Evolutionary conservation across 1,140 invertebrate genomes (phyloP).

Genomic region (Littorina saxatilis): DNA sequence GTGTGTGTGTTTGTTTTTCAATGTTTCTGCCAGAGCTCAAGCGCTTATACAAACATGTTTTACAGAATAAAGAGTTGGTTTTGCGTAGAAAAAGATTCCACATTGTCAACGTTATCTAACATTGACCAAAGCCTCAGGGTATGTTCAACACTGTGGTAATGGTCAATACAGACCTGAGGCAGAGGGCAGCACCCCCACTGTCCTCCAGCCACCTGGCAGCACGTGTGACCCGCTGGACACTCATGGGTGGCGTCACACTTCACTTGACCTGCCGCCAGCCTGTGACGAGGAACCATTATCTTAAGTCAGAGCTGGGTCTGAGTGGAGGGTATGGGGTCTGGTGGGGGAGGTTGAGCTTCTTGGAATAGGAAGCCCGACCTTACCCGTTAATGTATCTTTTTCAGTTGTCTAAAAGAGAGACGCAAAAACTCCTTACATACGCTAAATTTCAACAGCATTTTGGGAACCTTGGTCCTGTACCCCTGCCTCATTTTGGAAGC

Average conservation of each 20-base stretch:
- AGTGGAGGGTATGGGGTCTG: too few relatives aligned
- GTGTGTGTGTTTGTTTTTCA: too few relatives aligned
- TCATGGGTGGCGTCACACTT: constrained; percentile 48
- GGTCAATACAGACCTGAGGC: constrained; percentile 14
- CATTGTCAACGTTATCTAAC: not conserved
- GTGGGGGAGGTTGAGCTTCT: too few relatives aligned
- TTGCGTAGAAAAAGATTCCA: too few relatives aligned
- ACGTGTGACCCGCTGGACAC: constrained; percentile 57
- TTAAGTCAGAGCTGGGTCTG: not conserved
- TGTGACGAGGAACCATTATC: not conserved
- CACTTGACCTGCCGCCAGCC: not conserved
- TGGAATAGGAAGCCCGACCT: too few relatives aligned
- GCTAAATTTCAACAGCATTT: too few relatives aligned
- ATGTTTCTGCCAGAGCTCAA: not conserved
- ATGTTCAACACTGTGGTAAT: not conserved
- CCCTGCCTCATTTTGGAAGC: too few relatives aligned
- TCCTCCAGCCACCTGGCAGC: constrained; percentile 53
- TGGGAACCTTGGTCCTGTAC: too few relatives aligned
- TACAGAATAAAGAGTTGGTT: not conserved
- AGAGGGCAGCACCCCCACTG: constrained; percentile 58
- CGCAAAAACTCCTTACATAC: too few relatives aligned
- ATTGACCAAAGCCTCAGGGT: not conserved
- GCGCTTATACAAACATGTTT: not conserved
- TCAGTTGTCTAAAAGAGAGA: too few relatives aligned
- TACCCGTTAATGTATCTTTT: too few relatives aligned